Base-by-base conservation (phyloP, 2,113 vertebrate species). In the Polyodon spathula region DNA sequence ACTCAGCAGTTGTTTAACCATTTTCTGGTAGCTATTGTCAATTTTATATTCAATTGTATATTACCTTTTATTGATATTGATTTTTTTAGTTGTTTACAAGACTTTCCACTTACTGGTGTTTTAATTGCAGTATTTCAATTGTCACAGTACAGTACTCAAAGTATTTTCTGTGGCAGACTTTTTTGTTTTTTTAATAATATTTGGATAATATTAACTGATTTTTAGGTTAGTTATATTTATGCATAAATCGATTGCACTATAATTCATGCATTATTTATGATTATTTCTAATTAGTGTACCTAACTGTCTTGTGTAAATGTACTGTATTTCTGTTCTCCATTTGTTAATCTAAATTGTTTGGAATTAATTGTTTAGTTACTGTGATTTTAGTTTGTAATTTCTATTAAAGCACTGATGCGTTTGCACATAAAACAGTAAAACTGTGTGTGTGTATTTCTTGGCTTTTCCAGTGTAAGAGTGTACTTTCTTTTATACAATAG, bases 191-290 rank as follows among this genome's bases (percentile, higher is more conserved):
- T 16, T 46, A 59, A 37, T 64, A 54, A 62, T 43, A 63, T 58
- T 76, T 53, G 86, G 82, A 85, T 86, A 88, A 86, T 87, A 81
- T 81, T 66, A 83, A 89, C 85, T 73, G 76, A 86, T 82, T 86
- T 86, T 85, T 88, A 86, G 81, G 81, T 87, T 86, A 83, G 86
- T 88, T 92, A 88, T 27, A 27, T 94, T 95, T 94, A 97, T 98
- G 89, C 93, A 93, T 95, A 90, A 91, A 90, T 92, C 82, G 88
- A 88, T 90, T 96, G 92, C 93, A 97, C 93, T 96, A 93, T 93
- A 84, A 90, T 93, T 93, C 89, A 82, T 88, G 82, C 85, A 84
- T 89, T 86, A 91, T 87, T 88, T 89, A 88, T 87, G 81, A 27
- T 3, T 1, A 90, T 93, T 93, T 89, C 84, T 86, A 86, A 89